phyloP scores from a whole-genome alignment of 2,888 invertebrate genomes.

The Corbicula japonica region DNA sequence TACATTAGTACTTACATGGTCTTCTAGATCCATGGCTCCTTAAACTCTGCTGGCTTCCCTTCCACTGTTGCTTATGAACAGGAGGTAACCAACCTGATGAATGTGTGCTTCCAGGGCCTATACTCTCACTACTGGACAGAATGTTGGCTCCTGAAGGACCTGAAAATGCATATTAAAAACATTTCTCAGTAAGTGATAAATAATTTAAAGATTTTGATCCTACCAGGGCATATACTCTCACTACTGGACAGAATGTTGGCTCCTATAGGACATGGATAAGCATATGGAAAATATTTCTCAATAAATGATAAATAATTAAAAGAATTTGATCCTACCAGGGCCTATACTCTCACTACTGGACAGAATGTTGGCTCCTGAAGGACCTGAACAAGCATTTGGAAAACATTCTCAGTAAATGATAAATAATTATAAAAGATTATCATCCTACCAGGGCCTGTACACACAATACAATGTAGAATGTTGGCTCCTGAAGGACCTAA shows the following conservation, averaged over 20 bases:
- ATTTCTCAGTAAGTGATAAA: neutral
- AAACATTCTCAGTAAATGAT: neutral
- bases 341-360: conserved; percentile 73
- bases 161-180: conserved; percentile 18
- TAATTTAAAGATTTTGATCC: too few relatives aligned
- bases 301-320: too few relatives aligned
- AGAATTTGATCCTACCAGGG: too few relatives aligned
- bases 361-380: conserved; percentile 51
- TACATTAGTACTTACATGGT: conserved; percentile 66
- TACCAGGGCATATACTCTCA: conserved; percentile 69
- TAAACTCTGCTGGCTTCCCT: conserved; percentile 74
- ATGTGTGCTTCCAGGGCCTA: conserved; percentile 62
- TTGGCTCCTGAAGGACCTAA: conserved; percentile 55
- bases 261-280: conserved; percentile 51
- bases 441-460: conserved; percentile 66
- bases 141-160: conserved; percentile 54
- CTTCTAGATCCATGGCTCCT: conserved; percentile 71
- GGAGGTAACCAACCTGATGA: conserved; percentile 59
- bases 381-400: conserved; percentile 42
- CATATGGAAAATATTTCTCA: neutral
- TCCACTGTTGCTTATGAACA: conserved; percentile 68
- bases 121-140: conserved; percentile 73
- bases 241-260: conserved; percentile 67
- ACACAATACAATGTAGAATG: conserved; percentile 70
- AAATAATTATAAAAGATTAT: too few relatives aligned